Conservation (phyloP, 2,888 invertebrate genomes). For the Eupithecia subumbrata region DNA sequence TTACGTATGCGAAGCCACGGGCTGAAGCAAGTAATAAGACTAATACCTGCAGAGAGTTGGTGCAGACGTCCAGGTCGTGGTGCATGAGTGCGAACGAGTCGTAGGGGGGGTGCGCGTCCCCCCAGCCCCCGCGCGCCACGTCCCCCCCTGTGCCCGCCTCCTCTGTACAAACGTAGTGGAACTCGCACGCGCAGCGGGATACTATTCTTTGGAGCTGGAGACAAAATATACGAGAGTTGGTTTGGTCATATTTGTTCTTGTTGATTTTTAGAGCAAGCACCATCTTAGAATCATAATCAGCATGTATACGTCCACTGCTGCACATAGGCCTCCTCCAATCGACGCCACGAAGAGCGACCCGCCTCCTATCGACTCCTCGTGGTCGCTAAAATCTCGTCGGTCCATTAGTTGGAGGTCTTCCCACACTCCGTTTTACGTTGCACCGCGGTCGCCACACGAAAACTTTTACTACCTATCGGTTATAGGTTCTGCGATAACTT, state of each 20-base stretch:
- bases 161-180: slow-evolving; percentile 97
- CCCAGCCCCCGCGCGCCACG: slow-evolving; percentile 87
- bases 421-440: too few species aligned
- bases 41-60: slow-evolving; percentile 92
- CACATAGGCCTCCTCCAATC: not conserved
- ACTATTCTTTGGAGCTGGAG: slow-evolving; percentile 96
- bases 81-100: slow-evolving; percentile 99
- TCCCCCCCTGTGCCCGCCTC: slow-evolving; percentile 86
- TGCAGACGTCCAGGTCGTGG: slow-evolving; percentile 98
- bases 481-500: too few species aligned
- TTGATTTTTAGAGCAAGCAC: not conserved
- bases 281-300: not conserved
- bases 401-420: too few species aligned
- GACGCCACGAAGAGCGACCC: too few species aligned
- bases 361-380: too few species aligned
- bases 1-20: too few species aligned
- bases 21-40: not conserved
- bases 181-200: slow-evolving; percentile 98
- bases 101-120: slow-evolving; percentile 91
- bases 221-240: not conserved
- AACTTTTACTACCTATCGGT: too few species aligned
- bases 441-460: too few species aligned
- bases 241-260: not conserved
- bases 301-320: too few species aligned
- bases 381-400: too few species aligned